Percentiles rank a stretch among this genome's conserved stretches.
phyloP scores from a whole-genome alignment of 2,797 vertebrate genomes.

The Hypotaenidia philippensis region DNA sequence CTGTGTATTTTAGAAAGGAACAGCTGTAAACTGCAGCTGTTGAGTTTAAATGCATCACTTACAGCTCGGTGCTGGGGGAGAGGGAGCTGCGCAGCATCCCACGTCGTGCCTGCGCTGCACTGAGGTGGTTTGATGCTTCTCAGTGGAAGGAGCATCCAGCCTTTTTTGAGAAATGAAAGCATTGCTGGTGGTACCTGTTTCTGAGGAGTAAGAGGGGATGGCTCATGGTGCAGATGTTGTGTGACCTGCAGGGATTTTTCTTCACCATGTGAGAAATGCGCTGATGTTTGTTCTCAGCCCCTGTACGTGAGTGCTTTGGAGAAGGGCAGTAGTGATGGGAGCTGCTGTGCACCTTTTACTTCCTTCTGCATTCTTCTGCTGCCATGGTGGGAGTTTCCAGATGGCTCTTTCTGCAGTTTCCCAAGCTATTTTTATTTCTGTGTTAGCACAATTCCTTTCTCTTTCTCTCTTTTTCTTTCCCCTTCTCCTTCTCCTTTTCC shows the following conservation, averaged over 20 bases:
- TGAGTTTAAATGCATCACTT: neutral
- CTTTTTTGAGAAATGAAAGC: neutral
- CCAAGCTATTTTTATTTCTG: constrained; percentile 33
- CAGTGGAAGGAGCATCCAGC: neutral
- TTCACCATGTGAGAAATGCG: accelerated
- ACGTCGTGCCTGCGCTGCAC: accelerated
- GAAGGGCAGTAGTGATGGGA: neutral
- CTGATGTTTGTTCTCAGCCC: neutral
- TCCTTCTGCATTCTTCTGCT: neutral
- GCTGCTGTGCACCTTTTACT: neutral
- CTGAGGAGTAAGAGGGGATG: neutral
- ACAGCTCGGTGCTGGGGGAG: neutral
- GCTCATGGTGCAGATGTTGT: neutral
- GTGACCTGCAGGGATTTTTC: constrained; percentile 8
- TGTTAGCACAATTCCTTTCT: neutral
- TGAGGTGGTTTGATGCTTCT: neutral
- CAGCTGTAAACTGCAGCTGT: constrained; percentile 42
- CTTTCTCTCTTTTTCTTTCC: too few species aligned
- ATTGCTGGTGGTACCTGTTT: neutral
- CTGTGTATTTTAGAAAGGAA: neutral
- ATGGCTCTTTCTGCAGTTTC: constrained; percentile 53
- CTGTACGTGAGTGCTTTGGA: neutral
- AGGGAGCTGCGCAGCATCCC: neutral
- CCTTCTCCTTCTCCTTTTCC: too few species aligned
- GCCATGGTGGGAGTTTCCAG: constrained; percentile 34